Conservation (phyloP, 1,140 invertebrate genomes). For the Drosophila santomea region DNA sequence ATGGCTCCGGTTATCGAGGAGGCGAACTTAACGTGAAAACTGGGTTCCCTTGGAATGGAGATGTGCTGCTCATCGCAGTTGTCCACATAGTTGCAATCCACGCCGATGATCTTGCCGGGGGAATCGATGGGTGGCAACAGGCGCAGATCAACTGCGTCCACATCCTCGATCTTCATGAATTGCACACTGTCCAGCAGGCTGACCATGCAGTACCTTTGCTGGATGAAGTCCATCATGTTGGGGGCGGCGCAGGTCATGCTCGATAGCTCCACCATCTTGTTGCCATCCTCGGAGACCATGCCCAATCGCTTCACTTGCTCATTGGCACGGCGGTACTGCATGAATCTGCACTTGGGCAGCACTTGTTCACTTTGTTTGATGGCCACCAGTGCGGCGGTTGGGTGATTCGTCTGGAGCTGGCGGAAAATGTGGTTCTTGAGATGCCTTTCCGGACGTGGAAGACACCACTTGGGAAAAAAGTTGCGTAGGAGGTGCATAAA, state of each 20-base stretch:
- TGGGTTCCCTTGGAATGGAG: conserved; percentile 88
- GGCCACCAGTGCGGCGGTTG: background rate
- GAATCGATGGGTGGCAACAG: conserved; percentile 88
- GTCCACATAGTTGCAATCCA: conserved; percentile 91
- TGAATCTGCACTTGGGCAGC: conserved; percentile 68
- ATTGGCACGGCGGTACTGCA: conserved; percentile 65
- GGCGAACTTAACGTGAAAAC: conserved; percentile 92
- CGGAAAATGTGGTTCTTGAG: conserved; percentile 4
- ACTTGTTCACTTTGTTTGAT: background rate
- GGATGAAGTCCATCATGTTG: conserved; percentile 73
- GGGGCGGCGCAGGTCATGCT: conserved; percentile 49
- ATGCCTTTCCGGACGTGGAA: background rate
- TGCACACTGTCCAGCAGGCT: conserved; percentile 49
- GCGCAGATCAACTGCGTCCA: conserved; percentile 60
- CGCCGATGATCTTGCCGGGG: conserved; percentile 91
- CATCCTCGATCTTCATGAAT: conserved; percentile 80
- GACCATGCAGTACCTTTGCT: conserved; percentile 63
- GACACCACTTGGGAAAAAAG: background rate
- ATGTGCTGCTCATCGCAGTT: conserved; percentile 91
- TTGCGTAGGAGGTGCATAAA: conserved; percentile 3
- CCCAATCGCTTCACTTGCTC: conserved; percentile 56
- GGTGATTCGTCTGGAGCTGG: background rate
- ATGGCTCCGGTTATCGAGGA: conserved; percentile 89
- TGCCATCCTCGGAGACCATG: conserved; percentile 75
- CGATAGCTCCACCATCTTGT: conserved; percentile 62